A percentile compares a stretch with the other conserved stretches of the same genome.
Conservation (phyloP, 2,113 vertebrate genomes). For the Podarcis raffonei region DNA sequence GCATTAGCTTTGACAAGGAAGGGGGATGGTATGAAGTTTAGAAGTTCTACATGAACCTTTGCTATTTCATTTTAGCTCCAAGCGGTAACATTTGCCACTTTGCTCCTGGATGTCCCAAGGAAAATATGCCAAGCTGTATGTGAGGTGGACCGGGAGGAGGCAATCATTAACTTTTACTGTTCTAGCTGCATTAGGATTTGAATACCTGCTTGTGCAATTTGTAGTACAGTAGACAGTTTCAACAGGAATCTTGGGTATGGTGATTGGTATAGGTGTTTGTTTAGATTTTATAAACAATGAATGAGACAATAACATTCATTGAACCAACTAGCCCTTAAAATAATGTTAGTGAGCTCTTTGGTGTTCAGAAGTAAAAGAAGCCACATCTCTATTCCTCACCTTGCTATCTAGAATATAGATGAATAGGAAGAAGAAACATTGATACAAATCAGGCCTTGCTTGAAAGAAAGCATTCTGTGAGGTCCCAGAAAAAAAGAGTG, state of each 20-base stretch:
- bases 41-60: background rate
- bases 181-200: background rate
- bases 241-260: background rate
- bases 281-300: background rate
- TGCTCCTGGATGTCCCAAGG: background rate
- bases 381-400: background rate
- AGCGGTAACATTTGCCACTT: background rate
- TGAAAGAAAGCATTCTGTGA: background rate
- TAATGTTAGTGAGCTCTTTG: background rate
- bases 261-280: background rate
- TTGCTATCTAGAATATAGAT: background rate
- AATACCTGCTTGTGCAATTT: background rate
- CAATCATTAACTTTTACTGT: background rate
- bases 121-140: background rate
- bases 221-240: background rate
- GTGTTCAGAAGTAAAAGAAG: background rate
- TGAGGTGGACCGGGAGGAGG: background rate
- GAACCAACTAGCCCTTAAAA: background rate
- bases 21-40: background rate
- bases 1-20: background rate
- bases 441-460: background rate
- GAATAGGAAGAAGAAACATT: background rate
- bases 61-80: background rate
- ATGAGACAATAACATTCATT: background rate
- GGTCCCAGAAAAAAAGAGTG: background rate